These are phyloP conservation scores for Taxidea taxus DNA, from an alignment of 2,113 vertebrate genomes.

Conservation along the genomic window DNA sequence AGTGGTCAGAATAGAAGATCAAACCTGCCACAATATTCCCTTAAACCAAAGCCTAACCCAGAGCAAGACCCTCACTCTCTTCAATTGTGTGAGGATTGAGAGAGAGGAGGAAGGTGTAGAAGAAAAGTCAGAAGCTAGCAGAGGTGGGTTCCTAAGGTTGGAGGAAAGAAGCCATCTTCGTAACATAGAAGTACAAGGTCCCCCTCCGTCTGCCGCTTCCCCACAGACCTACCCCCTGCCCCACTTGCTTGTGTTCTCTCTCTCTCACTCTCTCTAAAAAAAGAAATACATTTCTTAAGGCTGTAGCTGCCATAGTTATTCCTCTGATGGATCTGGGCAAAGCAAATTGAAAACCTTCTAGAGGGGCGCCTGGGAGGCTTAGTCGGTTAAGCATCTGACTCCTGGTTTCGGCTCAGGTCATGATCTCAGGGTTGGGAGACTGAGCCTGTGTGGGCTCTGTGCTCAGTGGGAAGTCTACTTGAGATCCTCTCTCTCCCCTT, in stretches of 20 bases:
- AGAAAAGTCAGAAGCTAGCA: background rate
- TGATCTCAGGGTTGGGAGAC: too few relatives aligned
- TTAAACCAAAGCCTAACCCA: background rate
- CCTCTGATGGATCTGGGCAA: too few relatives aligned
- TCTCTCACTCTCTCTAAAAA: background rate
- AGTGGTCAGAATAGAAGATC: background rate
- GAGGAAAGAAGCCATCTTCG: background rate
- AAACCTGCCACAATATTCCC: background rate
- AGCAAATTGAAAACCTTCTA: background rate
- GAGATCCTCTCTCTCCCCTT: too few relatives aligned
- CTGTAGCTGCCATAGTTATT: too few relatives aligned
- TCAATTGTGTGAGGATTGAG: background rate
- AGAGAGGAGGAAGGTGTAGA: background rate
- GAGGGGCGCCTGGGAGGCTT: background rate
- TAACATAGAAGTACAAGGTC: background rate
- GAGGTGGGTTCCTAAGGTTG: background rate
- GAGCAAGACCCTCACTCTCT: background rate
- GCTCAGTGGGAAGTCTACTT: too few relatives aligned
- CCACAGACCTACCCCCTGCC: too few relatives aligned
- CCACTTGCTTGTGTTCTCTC: background rate
- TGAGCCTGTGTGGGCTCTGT: too few relatives aligned
- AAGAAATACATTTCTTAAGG: background rate
- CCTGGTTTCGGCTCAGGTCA: too few relatives aligned
- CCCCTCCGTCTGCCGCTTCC: too few relatives aligned
- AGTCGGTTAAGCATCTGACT: too few relatives aligned